These are phyloP conservation scores for Ctenopoma kingsleyae DNA, from an alignment of 2,797 vertebrate species.

Conservation along the genomic window DNA sequence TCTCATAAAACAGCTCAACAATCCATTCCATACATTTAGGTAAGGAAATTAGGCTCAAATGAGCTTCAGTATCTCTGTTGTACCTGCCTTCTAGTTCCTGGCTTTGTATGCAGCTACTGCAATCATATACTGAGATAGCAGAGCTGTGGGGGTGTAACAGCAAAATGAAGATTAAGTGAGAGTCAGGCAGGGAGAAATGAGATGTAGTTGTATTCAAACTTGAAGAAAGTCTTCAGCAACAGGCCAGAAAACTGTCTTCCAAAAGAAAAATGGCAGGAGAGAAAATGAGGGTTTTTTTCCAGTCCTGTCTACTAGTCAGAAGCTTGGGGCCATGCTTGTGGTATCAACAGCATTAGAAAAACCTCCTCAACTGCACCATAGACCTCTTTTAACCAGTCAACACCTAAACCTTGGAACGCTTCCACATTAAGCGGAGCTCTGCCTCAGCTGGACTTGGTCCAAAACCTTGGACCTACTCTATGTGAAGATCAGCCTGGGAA, in stretches of 20 bases:
- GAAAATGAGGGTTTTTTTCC: conserved; percentile 18
- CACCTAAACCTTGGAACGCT: conserved; percentile 34
- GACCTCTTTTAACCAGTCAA: conserved; percentile 43
- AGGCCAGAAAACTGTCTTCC: conserved; percentile 9
- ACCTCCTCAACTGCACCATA: conserved; percentile 9
- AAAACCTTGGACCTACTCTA: conserved; percentile 26
- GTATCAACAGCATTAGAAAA: conserved; percentile 33
- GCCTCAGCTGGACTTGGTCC: conserved; percentile 42
- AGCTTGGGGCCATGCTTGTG: conserved; percentile 3
- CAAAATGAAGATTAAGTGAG: conserved; percentile 18
- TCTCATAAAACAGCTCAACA: neutral
- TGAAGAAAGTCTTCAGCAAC: conserved; percentile 17
- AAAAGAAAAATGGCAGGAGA: conserved; percentile 19
- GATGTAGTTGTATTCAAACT: conserved; percentile 8
- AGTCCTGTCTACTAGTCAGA: conserved; percentile 17
- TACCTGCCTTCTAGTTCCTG: neutral
- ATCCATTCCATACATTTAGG: neutral
- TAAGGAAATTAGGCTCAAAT: neutral
- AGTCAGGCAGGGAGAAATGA: conserved; percentile 1
- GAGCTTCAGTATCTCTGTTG: neutral
- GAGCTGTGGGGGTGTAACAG: neutral
- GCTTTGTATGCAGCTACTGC: neutral
- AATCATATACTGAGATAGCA: neutral
- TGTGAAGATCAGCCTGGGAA: conserved; percentile 33
- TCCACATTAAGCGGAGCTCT: conserved; percentile 31